phyloP scores from a whole-genome alignment of 1,140 invertebrate genomes.

The Tetramorium alpestre region DNA sequence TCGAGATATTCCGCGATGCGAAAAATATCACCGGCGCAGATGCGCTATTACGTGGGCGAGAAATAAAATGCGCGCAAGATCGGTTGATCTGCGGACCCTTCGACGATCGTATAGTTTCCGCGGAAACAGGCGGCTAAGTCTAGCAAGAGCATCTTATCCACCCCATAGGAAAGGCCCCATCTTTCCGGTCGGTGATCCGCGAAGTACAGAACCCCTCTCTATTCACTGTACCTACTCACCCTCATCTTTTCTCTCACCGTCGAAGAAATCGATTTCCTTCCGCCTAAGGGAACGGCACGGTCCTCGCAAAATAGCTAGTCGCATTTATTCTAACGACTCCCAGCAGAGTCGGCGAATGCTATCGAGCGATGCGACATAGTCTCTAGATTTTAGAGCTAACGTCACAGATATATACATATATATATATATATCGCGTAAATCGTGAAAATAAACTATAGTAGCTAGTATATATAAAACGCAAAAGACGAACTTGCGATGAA shows the following conservation, averaged over 20 bases:
- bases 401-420: neutral
- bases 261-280: constrained; percentile 59
- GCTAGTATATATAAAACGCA: too few species aligned
- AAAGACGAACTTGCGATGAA: neutral
- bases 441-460: neutral
- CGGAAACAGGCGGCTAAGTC: constrained; percentile 9
- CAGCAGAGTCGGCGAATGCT: constrained; percentile 36
- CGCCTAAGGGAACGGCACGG: constrained; percentile 33
- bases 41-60: constrained; percentile 25
- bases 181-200: constrained; percentile 46
- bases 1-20: neutral
- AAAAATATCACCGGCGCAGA: constrained; percentile 35
- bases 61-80: constrained; percentile 35
- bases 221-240: neutral
- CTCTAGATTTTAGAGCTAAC: constrained; percentile 49
- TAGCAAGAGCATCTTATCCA: constrained; percentile 28
- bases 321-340: constrained; percentile 59
- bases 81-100: constrained; percentile 1
- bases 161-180: constrained; percentile 20
- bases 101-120: constrained; percentile 18
- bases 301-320: constrained; percentile 56
- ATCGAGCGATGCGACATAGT: constrained; percentile 29
- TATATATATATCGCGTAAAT: neutral
- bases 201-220: constrained; percentile 10
- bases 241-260: constrained; percentile 52